Evolutionary conservation across 1,140 invertebrate genomes (phyloP).

Genomic region (Lepidurus arcticus): DNA sequence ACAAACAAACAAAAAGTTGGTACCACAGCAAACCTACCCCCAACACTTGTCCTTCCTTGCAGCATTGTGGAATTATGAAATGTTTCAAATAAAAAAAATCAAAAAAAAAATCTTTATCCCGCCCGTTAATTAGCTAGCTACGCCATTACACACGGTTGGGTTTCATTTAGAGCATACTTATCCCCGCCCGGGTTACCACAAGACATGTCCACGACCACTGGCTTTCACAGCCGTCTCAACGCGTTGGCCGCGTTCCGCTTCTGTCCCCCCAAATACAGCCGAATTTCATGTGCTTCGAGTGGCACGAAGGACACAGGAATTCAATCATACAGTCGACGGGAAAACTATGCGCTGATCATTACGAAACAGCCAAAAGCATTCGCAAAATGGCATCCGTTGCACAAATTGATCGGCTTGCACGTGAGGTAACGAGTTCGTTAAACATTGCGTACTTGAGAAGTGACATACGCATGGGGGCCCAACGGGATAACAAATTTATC

Average conservation of each 20-base stretch:
- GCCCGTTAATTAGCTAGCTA: no score
- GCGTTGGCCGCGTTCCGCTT: background rate
- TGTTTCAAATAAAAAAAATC: conserved; percentile 6
- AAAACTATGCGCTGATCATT: background rate
- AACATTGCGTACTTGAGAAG: background rate
- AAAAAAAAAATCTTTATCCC: background rate
- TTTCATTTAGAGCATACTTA: conserved; percentile 10
- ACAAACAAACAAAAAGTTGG: conserved; percentile 32
- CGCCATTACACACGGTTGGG: background rate
- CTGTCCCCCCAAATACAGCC: background rate
- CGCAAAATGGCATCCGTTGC: background rate
- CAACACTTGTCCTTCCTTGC: conserved; percentile 23
- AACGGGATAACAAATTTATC: background rate
- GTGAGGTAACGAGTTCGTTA: background rate
- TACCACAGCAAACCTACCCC: conserved; percentile 14
- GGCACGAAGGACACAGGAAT: background rate
- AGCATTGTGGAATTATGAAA: background rate
- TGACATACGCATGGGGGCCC: background rate
- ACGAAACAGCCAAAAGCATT: background rate
- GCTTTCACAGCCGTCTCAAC: background rate
- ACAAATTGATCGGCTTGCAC: background rate
- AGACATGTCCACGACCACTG: conserved; percentile 20
- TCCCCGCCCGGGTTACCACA: conserved; percentile 12
- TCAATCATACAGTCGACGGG: background rate
- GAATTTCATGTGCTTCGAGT: conserved; percentile 1